phyloP scores from a whole-genome alignment of 2,888 invertebrate genomes.

The Neoaliturus tenellus region DNA sequence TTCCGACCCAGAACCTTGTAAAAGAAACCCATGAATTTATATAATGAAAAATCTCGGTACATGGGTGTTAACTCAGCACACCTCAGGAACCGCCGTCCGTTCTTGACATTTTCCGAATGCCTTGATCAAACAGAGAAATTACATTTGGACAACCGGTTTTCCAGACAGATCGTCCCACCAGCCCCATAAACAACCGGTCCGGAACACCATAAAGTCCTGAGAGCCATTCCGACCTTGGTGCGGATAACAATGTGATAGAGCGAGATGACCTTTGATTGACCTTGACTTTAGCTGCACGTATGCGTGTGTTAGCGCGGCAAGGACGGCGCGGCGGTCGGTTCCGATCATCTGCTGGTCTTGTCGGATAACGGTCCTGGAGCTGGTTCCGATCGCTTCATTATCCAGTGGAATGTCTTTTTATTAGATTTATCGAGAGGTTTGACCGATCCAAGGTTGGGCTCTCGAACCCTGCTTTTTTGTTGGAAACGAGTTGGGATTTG shows the following conservation, averaged over 20 bases:
- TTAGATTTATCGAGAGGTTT: background rate
- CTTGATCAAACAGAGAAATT: background rate
- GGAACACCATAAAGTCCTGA: background rate
- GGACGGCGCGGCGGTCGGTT: too few species aligned
- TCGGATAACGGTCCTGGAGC: constrained; percentile 2
- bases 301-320: background rate
- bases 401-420: background rate
- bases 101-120: background rate
- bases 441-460: background rate
- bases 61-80: too few species aligned
- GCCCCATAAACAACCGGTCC: constrained; percentile 14
- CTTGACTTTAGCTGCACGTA: background rate
- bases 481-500: background rate
- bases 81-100: background rate
- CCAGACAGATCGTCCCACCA: background rate
- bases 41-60: too few species aligned
- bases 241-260: constrained; percentile 16
- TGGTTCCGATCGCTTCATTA: constrained; percentile 5
- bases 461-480: background rate
- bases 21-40: too few species aligned
- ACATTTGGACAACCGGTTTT: background rate
- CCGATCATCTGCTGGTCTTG: background rate
- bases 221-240: background rate
- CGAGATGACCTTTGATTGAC: constrained; percentile 18
- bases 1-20: too few species aligned